These are phyloP conservation scores for Eupeodes corollae DNA, from an alignment of 1,140 invertebrate species.

Conservation along the genomic window DNA sequence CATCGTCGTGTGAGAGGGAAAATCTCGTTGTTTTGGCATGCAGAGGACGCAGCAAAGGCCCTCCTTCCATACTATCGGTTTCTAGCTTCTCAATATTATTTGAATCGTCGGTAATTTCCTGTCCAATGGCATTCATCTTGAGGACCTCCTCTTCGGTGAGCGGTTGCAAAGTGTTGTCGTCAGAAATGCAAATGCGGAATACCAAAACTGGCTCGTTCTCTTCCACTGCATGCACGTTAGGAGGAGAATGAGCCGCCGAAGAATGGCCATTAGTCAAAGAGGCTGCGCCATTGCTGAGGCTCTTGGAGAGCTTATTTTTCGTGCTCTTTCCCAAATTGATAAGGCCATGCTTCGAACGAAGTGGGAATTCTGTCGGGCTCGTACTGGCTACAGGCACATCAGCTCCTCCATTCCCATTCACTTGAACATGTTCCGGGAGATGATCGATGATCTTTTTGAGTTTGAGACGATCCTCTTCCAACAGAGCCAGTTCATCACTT, in stretches of 20 bases:
- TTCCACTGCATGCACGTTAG: neutral
- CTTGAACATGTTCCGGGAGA: conserved; percentile 11
- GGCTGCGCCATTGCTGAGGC: conserved; percentile 11
- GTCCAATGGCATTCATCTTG: conserved; percentile 36
- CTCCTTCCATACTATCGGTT: conserved; percentile 22
- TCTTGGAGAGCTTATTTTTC: conserved; percentile 32
- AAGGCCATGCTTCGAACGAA: conserved; percentile 21
- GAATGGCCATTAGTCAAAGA: conserved; percentile 6
- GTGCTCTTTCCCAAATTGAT: conserved; percentile 30
- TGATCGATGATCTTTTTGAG: conserved; percentile 24
- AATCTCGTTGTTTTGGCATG: conserved; percentile 43
- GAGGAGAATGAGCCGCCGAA: neutral
- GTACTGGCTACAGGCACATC: neutral
- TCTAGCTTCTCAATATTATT: conserved; percentile 19
- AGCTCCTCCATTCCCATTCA: conserved; percentile 9
- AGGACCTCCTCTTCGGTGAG: conserved; percentile 34
- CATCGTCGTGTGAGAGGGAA: conserved; percentile 81
- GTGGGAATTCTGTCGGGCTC: neutral
- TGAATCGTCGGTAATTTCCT: conserved; percentile 17
- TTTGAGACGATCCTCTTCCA: conserved; percentile 23
- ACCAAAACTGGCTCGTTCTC: conserved; percentile 22
- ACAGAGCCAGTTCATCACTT: conserved; percentile 22
- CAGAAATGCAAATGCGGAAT: conserved; percentile 29
- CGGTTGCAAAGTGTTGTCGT: conserved; percentile 27
- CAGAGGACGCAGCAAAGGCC: conserved; percentile 21